Base-by-base conservation (phyloP, 1,140 invertebrate species). In the Teleopsis dalmanni region DNA sequence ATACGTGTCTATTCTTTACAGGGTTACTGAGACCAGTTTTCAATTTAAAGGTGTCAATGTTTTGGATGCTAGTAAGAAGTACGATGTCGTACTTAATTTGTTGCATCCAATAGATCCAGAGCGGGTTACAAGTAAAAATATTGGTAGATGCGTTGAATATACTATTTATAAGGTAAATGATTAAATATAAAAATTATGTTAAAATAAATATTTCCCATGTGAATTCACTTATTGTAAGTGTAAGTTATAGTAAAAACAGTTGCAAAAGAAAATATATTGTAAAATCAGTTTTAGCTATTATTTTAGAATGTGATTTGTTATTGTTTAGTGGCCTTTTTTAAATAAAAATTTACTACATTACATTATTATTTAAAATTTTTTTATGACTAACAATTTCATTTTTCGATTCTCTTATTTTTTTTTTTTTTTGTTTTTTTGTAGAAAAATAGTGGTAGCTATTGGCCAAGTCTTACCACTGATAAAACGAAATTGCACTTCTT, bases 401-500 rank as follows among this genome's bases (percentile, higher is more conserved):
- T n/a, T n/a, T n/a, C n/a, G n/a, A n/a, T n/a, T n/a, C n/a, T n/a
- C n/a, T n/a, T n/a, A n/a, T n/a, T n/a, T n/a, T n/a, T n/a, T n/a
- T 50, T 58, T 76, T 21, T 54, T 49, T 26, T 78, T 34, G 9
- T 23, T 13, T 34, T 16, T 18, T 45, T 52, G 31, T 27, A 67
- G 51, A 65, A 68, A 50, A 55, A 62, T 37, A 56, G 48, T 44
- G 85, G 82, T 51, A 80, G 85, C 10, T 96, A 82, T 65, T 97
- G 94, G 94, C 85, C 89, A 47, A 73, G 83, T 44, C 76, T 96
- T 41, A 84, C 90, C 22, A 88, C 89, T 72, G 88, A 91, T 55
- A 87, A 85, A 57, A 83, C 83, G 65, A 96, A 95, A 73, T 82
- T 85, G 56, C 93, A 96, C 69, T 98, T 94, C 92, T 77, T 98